Evolutionary conservation across 2,888 invertebrate species (phyloP).

Genomic region (Nemotelus pantherinus): DNA sequence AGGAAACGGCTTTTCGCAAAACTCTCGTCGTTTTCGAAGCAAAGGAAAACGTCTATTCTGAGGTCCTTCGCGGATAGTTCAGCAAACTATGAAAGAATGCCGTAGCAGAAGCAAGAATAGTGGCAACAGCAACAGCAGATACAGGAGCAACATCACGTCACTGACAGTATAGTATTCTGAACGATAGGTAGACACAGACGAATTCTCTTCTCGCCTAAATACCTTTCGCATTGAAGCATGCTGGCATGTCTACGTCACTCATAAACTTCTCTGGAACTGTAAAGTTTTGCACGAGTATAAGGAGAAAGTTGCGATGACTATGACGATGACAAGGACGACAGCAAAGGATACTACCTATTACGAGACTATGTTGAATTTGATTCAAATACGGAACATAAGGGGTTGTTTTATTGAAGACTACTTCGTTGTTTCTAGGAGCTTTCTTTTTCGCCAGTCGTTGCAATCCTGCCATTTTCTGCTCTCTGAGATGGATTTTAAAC

Average conservation of each 20-base stretch:
- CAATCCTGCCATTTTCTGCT: not conserved
- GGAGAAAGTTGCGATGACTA: not conserved
- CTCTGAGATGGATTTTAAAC: not conserved
- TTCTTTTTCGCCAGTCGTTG: not conserved
- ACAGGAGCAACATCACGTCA: no score
- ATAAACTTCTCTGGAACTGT: slow-evolving; percentile 3
- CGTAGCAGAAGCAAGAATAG: not conserved
- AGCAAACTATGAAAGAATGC: not conserved
- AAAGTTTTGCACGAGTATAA: not conserved
- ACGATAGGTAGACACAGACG: not conserved
- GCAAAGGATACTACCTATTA: not conserved
- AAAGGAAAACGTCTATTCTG: not conserved
- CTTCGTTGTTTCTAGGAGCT: not conserved
- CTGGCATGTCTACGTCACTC: slow-evolving; percentile 17
- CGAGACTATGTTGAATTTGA: not conserved
- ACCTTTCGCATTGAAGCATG: not conserved
- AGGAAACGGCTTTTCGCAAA: not conserved
- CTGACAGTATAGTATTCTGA: not conserved
- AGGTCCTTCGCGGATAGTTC: no score
- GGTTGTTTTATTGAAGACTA: not conserved
- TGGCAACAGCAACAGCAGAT: no score
- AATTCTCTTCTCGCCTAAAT: not conserved
- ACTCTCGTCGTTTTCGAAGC: not conserved
- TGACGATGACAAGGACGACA: not conserved
- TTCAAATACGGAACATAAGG: not conserved